These are phyloP conservation scores for Bucco capensis DNA, from an alignment of 2,113 vertebrate species.

Conservation along the genomic window DNA sequence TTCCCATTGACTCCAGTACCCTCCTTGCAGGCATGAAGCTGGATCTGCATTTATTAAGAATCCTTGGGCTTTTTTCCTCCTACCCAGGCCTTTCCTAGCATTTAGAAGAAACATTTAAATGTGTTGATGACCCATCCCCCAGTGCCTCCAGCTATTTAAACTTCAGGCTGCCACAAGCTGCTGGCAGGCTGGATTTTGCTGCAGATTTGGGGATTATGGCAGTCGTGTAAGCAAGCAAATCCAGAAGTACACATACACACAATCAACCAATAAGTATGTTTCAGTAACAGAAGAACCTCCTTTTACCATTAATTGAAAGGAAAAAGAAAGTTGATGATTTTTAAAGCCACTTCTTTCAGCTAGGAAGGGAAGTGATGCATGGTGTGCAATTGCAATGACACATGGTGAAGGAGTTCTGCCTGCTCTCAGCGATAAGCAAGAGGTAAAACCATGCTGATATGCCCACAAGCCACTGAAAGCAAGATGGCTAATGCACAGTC, in stretches of 20 bases:
- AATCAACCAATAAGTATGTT: not conserved
- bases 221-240: not conserved
- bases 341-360: not conserved
- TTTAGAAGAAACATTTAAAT: not conserved
- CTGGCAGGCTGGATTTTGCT: not conserved
- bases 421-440: not conserved
- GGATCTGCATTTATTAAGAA: not conserved
- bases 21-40: not conserved
- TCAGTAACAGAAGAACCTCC: not conserved
- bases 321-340: not conserved
- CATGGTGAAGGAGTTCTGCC: not conserved
- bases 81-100: not conserved
- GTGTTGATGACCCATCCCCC: not conserved
- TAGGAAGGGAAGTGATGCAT: not conserved
- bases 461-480: not conserved
- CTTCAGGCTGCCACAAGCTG: not conserved
- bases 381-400: not conserved
- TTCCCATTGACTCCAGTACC: not conserved
- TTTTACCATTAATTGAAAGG: not conserved
- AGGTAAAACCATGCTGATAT: not conserved
- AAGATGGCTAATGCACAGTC: rapidly evolving
- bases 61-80: too few species aligned
- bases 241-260: not conserved
- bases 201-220: not conserved
- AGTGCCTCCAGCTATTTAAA: not conserved